A percentile compares a stretch with the other conserved stretches of the same genome.
Evolutionary conservation across 2,888 invertebrate species (phyloP).

Genomic region (Esperia sulphurella): DNA sequence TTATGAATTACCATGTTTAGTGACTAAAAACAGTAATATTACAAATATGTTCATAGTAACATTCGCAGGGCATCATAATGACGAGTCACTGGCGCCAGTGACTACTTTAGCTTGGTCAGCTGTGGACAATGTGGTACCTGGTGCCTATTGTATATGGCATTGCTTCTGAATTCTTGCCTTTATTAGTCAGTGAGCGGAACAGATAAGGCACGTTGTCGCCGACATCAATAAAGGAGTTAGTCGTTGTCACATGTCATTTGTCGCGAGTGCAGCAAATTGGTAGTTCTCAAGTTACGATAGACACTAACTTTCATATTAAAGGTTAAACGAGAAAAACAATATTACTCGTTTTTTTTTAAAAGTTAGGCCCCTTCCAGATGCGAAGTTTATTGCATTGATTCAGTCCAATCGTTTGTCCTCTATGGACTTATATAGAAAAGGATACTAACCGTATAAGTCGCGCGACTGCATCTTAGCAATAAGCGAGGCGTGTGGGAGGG

Average conservation of each 20-base stretch:
- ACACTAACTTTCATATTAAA: too few species aligned
- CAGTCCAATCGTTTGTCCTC: too few species aligned
- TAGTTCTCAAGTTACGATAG: not conserved
- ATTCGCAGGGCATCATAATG: conserved; percentile 12
- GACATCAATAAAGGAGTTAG: not conserved
- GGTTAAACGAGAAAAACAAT: too few species aligned
- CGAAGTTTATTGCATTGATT: too few species aligned
- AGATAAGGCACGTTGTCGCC: conserved; percentile 32
- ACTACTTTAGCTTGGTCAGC: conserved; percentile 22
- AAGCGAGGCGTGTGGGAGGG: too few species aligned
- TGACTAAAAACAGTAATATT: not conserved
- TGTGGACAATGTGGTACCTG: conserved; percentile 19
- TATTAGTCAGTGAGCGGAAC: conserved; percentile 33
- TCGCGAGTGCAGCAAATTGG: not conserved
- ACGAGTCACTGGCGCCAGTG: conserved; percentile 35
- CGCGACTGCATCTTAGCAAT: too few species aligned
- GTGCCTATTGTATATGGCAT: conserved; percentile 6
- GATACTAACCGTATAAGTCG: too few species aligned
- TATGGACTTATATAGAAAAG: too few species aligned
- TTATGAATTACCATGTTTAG: conserved; percentile 1
- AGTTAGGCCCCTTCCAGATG: too few species aligned
- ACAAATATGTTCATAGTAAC: not conserved
- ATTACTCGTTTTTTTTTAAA: too few species aligned
- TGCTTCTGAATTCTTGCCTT: conserved; percentile 31
- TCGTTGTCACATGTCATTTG: not conserved